These are phyloP conservation scores for Metallyticus violacea DNA, from an alignment of 2,888 invertebrate species.

Conservation along the genomic window DNA sequence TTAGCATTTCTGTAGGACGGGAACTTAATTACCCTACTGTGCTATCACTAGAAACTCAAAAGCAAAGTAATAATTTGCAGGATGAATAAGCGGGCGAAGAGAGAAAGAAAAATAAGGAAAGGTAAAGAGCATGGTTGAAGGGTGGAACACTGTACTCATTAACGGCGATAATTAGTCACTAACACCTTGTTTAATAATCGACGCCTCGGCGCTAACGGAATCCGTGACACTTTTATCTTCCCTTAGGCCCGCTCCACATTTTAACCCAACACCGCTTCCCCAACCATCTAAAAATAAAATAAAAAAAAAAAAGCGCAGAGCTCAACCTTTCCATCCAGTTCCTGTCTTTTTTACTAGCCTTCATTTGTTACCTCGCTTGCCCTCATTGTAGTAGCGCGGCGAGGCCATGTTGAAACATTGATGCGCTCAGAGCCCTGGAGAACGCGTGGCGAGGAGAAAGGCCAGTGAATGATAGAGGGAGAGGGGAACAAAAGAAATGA, in stretches of 20 bases:
- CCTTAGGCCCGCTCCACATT: neutral
- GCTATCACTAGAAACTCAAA: too few species aligned
- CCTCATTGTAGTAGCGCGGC: neutral
- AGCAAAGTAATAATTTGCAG: too few species aligned
- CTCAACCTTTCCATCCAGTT: neutral
- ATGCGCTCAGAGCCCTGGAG: slow-evolving; percentile 26
- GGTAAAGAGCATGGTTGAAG: too few species aligned
- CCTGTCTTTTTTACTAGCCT: slow-evolving; percentile 31
- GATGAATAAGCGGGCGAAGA: too few species aligned
- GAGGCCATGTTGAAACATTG: slow-evolving; percentile 31
- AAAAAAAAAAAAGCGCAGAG: too few species aligned
- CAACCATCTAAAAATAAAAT: neutral
- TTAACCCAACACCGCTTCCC: neutral
- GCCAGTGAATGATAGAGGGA: slow-evolving; percentile 5
- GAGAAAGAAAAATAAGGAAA: too few species aligned
- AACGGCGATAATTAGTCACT: too few species aligned
- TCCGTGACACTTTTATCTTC: neutral
- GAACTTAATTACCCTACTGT: too few species aligned
- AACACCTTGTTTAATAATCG: too few species aligned
- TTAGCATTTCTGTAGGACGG: too few species aligned
- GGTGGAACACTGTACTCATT: too few species aligned
- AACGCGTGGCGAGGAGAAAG: slow-evolving; percentile 6
- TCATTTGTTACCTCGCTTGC: slow-evolving; percentile 29
- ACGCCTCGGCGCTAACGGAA: too few species aligned
- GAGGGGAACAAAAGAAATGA: slow-evolving; percentile 31